phyloP scores from a whole-genome alignment of 2,797 vertebrate genomes.

The Crenuchus spilurus region DNA sequence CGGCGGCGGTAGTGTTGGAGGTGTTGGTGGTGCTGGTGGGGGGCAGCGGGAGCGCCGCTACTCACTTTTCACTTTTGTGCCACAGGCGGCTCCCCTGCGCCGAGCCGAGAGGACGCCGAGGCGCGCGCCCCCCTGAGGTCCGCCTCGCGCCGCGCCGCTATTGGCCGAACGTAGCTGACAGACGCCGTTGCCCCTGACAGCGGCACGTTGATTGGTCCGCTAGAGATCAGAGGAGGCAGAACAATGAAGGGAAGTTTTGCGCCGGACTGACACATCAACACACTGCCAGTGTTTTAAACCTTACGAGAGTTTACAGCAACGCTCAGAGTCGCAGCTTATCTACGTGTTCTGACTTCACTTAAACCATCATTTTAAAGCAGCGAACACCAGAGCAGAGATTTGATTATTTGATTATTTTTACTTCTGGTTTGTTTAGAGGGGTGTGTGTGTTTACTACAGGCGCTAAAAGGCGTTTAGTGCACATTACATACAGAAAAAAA shows the following conservation, averaged over 20 bases:
- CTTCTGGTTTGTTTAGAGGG: no score
- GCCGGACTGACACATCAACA: constrained; percentile 47
- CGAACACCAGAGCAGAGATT: no score
- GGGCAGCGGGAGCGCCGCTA: constrained; percentile 7
- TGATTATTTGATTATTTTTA: no score
- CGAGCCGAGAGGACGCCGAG: constrained; percentile 86
- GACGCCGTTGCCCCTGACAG: constrained; percentile 94
- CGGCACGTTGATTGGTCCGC: constrained; percentile 85
- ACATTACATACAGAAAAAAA: no score
- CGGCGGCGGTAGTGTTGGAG: neutral
- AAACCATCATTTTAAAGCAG: no score
- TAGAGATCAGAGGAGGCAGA: constrained; percentile 74
- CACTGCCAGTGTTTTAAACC: neutral
- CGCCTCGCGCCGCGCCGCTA: constrained; percentile 88
- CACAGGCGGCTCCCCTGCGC: constrained; percentile 85
- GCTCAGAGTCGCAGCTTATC: no score
- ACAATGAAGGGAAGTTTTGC: constrained; percentile 67
- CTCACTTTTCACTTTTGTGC: constrained; percentile 89
- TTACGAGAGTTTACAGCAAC: neutral
- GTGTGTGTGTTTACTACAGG: no score
- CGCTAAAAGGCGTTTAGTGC: no score
- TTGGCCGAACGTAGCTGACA: constrained; percentile 90
- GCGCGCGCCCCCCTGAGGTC: constrained; percentile 85
- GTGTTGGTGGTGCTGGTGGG: neutral
- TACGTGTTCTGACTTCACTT: no score